Percentiles rank a stretch among this genome's conserved stretches.
Conservation (phyloP, 2,888 invertebrate genomes). For the Anthoptus insignis region DNA sequence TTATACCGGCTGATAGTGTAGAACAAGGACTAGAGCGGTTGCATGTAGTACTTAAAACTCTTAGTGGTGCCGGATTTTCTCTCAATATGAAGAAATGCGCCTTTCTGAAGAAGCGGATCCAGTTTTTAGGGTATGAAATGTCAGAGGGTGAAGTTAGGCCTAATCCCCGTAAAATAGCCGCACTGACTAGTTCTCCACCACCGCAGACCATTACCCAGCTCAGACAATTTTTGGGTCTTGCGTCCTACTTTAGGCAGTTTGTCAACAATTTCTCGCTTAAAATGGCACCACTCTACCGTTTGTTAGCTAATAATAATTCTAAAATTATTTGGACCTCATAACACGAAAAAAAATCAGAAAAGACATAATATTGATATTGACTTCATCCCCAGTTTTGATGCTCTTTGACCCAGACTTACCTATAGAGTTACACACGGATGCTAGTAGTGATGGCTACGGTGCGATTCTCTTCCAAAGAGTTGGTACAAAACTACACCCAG, state of each 20-base stretch:
- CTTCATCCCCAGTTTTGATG: constrained; percentile 43
- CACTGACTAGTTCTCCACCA: constrained; percentile 22
- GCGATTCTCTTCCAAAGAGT: constrained; percentile 34
- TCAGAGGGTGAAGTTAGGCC: constrained; percentile 44
- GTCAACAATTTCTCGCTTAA: constrained; percentile 16
- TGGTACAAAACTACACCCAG: constrained; percentile 13
- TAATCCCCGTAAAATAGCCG: constrained; percentile 47
- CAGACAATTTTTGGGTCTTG: constrained; percentile 42
- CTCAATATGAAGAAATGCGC: constrained; percentile 43
- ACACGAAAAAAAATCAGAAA: constrained; percentile 29
- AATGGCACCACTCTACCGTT: constrained; percentile 16
- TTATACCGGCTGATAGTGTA: neutral
- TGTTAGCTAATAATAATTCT: constrained; percentile 21
- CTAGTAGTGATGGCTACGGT: constrained; percentile 48
- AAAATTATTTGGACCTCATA: constrained; percentile 7
- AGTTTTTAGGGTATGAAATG: constrained; percentile 47
- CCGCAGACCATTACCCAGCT: constrained; percentile 20
- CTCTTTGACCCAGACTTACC: constrained; percentile 39
- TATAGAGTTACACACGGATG: constrained; percentile 45
- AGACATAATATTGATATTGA: too few relatives aligned
- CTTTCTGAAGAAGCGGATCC: constrained; percentile 37
- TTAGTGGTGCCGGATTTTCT: constrained; percentile 42
- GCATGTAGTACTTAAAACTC: constrained; percentile 15
- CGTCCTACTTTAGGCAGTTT: constrained; percentile 32
- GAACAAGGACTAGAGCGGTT: constrained; percentile 25